Base-by-base conservation (phyloP, 1,140 invertebrate genomes). In the Pseudomyrmex cubaensis region DNA sequence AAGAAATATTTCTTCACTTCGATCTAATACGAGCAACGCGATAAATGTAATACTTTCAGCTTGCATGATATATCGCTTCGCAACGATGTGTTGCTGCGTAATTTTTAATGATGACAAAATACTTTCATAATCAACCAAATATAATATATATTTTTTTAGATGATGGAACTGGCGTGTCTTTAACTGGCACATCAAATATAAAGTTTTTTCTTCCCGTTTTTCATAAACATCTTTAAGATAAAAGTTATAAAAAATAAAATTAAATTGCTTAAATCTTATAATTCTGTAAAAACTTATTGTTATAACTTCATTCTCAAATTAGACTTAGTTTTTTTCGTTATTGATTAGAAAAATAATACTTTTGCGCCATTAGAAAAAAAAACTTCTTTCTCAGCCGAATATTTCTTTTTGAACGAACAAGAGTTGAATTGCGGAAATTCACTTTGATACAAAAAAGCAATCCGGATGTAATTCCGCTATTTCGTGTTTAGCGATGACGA, bases 1-100 rank as follows among this genome's bases (percentile, higher is more conserved):
- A 80, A 59, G 59, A 80, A 72, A 70, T 48, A 72, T 80, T 50
- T 50, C 10, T 50, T 12, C n/a, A 72, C 35, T 80, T 80, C 59
- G 59, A 70, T 80, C 76, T 59, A 17, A 20, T 5, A 72, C 22
- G 35, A 46, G 54, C 10, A 48, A 69, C 25, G 54, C 54, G 54
- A 80, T 80, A 70, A 59, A 59, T 4, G 20, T 48, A 80, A 72
- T 15, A 48, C 1, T 50, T 46, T 59, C 46, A 72, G 50, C 48
- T 70, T 70, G 66, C 44, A 13, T 13, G 54, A 72, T 69, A 57
- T 61, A 70, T 50, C 76, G 2, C 7, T 12, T 12, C 35, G 17
- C 15, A 12, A 67, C 69, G 20, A 80, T 52, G 20, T 25, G 25
- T 70, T 44, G 7, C n/a, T 48, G 54, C 44, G 20, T 72, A 70